Percentiles rank a stretch among this genome's conserved stretches.
These are phyloP conservation scores for Machimus atricapillus DNA, from an alignment of 2,888 invertebrate genomes.

Conservation along the genomic window DNA sequence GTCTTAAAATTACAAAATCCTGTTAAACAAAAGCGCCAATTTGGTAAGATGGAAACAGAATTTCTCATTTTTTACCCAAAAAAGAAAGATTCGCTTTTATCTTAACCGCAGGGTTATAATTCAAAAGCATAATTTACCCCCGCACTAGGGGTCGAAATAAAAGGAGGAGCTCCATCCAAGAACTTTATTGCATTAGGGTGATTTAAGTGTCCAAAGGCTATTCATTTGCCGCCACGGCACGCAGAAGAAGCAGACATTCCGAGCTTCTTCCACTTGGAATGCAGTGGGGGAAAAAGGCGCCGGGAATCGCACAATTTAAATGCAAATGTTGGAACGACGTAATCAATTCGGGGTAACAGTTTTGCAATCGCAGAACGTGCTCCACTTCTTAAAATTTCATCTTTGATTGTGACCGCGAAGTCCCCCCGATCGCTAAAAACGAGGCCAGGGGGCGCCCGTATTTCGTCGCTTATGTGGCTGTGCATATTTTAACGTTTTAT, in stretches of 20 bases:
- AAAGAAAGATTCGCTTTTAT: neutral
- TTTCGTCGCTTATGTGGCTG: neutral
- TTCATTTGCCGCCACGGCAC: neutral
- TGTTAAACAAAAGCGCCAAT: neutral
- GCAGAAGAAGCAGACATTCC: neutral
- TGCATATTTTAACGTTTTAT: neutral
- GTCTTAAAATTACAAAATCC: neutral
- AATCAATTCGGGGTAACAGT: conserved; percentile 23
- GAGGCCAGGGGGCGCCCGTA: neutral
- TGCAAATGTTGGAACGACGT: neutral
- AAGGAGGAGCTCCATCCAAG: neutral
- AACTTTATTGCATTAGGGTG: neutral
- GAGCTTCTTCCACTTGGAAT: neutral
- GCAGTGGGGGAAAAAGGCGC: neutral
- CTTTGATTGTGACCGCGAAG: neutral
- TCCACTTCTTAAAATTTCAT: conserved; percentile 5
- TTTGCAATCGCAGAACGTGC: conserved; percentile 12
- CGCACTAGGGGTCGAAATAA: neutral
- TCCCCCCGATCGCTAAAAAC: neutral
- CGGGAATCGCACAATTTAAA: conserved; percentile 15
- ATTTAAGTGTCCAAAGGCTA: neutral
- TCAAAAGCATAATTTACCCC: neutral
- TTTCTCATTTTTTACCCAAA: neutral
- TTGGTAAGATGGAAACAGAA: neutral
- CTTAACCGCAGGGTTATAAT: neutral